Percentiles rank a stretch among this genome's conserved stretches.
These are phyloP conservation scores for Protophormia terraenovae DNA, from an alignment of 2,888 invertebrate species.

Conservation along the genomic window DNA sequence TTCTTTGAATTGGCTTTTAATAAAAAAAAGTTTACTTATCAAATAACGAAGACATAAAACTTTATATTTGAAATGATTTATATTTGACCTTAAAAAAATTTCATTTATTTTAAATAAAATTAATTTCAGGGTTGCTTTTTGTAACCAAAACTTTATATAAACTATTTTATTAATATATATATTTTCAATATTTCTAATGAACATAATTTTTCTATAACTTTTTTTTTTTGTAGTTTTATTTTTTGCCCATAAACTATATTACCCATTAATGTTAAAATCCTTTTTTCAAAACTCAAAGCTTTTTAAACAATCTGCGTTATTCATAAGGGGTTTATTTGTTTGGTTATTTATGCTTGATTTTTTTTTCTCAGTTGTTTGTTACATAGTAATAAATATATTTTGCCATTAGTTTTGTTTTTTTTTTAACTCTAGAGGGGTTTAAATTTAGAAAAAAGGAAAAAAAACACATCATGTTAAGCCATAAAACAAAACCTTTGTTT, in stretches of 20 bases:
- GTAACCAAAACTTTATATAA: neutral
- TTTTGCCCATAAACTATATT: neutral
- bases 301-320: neutral
- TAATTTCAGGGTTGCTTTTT: conserved; percentile 10
- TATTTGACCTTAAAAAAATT: neutral
- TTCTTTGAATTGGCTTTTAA: neutral
- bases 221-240: neutral
- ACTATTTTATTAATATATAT: neutral
- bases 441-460: conserved; percentile 1
- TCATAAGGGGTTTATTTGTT: conserved; percentile 21
- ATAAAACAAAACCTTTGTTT: conserved; percentile 21
- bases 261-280: conserved; percentile 34
- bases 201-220: conserved; percentile 23
- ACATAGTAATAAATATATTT: conserved; percentile 55
- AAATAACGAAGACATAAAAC: no score
- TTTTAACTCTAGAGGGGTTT: conserved; percentile 47
- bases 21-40: no score
- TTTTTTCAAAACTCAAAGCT: conserved; percentile 35
- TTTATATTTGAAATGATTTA: neutral
- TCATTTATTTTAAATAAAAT: neutral
- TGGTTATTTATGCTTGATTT: no score
- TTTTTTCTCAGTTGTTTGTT: conserved; percentile 3
- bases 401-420: conserved; percentile 55
- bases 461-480: conserved; percentile 2
- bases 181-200: neutral